Base-by-base conservation (phyloP, 2,797 vertebrate species). In the Sebastes steindachneri region DNA sequence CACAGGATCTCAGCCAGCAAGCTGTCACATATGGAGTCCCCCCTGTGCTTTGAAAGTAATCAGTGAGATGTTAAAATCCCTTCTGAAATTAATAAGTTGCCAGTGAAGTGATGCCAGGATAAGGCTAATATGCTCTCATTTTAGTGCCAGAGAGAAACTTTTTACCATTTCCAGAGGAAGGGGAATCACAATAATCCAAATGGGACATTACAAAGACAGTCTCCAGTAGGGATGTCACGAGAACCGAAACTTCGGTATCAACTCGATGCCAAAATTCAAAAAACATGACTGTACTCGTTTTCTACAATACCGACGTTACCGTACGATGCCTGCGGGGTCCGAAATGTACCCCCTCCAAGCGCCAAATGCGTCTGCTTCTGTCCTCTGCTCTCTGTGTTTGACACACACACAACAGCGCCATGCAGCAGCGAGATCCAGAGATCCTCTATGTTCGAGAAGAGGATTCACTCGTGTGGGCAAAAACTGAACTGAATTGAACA, bases 1-100 rank as follows among this genome's bases (percentile, higher is more conserved):
- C 63, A 48, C 59, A 76, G 60, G 48, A 67, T 65, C 74, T 72
- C 55, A 29, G 26, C 45, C 63, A 63, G 54, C n/a, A 33, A 58
- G n/a, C 31, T 64, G 33, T 26, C 25, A 59, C 12, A 60, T 21
- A 31, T 31, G 29, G 35, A 73, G 12, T 41, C 31, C n/a, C 48
- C 51, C 33, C 5, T 19, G 48, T 75, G 67, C 29, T 85, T 76
- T 64, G 35, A 75, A 76, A 77, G 55, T 74, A 57, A 71, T 80
- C n/a, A 55, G 23, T 45, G 23, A 62, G 33, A 73, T 75, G 23
- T 57, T 68, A 55, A 77, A 67, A 21, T 66, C 11, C 41, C 51
- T 76, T 82, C 58, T 55, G 54, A 69, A 64, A 68, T 80, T 9
- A 41, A 67, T 33, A 67, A 48, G 33, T 68, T 68, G 71, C 51